These are phyloP conservation scores for Conistra vaccinii DNA, from an alignment of 2,888 invertebrate genomes.

Conservation along the genomic window DNA sequence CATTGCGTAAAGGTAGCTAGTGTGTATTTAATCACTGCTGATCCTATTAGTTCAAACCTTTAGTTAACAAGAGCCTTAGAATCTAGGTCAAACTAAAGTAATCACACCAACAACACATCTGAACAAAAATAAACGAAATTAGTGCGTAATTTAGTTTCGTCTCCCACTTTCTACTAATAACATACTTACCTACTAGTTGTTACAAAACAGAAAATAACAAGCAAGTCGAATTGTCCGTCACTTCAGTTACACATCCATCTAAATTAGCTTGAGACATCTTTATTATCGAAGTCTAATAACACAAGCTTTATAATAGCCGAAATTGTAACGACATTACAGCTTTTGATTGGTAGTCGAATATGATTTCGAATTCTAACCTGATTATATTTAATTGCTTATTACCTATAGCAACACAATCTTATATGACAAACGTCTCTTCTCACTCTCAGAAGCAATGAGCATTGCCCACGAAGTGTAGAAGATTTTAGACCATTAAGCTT, in stretches of 20 bases:
- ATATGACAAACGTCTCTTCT: too few species aligned
- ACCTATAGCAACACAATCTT: too few species aligned
- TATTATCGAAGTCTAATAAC: slow-evolving; percentile 63
- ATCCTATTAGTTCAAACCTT: neutral
- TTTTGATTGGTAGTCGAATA: slow-evolving; percentile 28
- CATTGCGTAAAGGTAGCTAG: neutral
- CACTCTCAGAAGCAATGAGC: too few species aligned
- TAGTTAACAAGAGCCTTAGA: neutral
- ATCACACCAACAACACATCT: slow-evolving; percentile 3
- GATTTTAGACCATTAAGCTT: too few species aligned
- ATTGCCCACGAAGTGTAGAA: too few species aligned
- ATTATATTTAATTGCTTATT: too few species aligned
- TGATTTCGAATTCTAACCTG: neutral
- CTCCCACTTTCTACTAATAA: slow-evolving; percentile 50
- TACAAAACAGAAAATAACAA: slow-evolving; percentile 49
- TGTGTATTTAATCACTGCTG: neutral
- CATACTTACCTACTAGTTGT: slow-evolving; percentile 27
- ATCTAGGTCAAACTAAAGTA: slow-evolving; percentile 8
- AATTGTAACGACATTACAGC: slow-evolving; percentile 20
- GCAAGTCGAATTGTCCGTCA: slow-evolving; percentile 43
- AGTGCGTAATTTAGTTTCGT: slow-evolving; percentile 48
- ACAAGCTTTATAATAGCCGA: neutral
- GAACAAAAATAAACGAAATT: slow-evolving; percentile 16
- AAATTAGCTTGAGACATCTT: slow-evolving; percentile 77
- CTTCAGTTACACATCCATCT: slow-evolving; percentile 73